These are phyloP conservation scores for Agonopterix subpropinquella DNA, from an alignment of 2,888 invertebrate genomes.

Conservation along the genomic window DNA sequence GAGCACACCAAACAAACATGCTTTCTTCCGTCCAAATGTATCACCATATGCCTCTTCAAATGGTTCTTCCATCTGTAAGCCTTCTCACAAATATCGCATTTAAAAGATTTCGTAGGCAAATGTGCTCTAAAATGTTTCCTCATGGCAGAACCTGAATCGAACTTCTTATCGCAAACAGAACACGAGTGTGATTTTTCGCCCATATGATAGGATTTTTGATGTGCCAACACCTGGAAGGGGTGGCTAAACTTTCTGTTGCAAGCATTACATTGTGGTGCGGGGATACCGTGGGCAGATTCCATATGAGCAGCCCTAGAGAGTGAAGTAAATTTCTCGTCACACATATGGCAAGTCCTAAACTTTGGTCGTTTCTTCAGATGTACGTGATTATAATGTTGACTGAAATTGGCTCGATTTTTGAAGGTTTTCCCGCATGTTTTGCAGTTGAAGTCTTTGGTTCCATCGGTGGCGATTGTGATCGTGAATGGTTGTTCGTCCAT, in stretches of 20 bases:
- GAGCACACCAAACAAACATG: constrained; percentile 31
- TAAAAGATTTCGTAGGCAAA: constrained; percentile 22
- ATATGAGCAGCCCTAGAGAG: constrained; percentile 21
- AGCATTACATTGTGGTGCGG: constrained; percentile 20
- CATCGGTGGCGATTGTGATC: constrained; percentile 12
- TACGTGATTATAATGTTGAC: constrained; percentile 28
- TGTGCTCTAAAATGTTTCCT: constrained; percentile 23
- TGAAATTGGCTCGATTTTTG: constrained; percentile 16
- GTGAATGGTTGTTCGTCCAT: constrained; percentile 31
- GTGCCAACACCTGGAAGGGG: constrained; percentile 23
- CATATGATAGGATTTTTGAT: constrained; percentile 37
- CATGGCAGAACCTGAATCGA: constrained; percentile 15
- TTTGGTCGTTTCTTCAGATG: constrained; percentile 25
- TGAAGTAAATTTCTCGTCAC: constrained; percentile 20
- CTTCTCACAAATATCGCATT: constrained; percentile 37
- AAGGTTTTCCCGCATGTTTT: constrained; percentile 18
- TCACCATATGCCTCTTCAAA: constrained; percentile 24
- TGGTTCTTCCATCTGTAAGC: constrained; percentile 28
- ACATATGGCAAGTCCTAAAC: constrained; percentile 22
- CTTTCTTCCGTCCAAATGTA: constrained; percentile 31
- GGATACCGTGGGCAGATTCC: constrained; percentile 20
- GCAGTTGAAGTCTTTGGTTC: constrained; percentile 19
- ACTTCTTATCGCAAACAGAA: constrained; percentile 22
- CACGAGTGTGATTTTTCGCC: constrained; percentile 30
- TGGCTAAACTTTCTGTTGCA: constrained; percentile 23